A percentile compares a stretch with the other conserved stretches of the same genome.
Conservation (phyloP, 2,113 vertebrate genomes). For the Gracilinanus agilis region DNA sequence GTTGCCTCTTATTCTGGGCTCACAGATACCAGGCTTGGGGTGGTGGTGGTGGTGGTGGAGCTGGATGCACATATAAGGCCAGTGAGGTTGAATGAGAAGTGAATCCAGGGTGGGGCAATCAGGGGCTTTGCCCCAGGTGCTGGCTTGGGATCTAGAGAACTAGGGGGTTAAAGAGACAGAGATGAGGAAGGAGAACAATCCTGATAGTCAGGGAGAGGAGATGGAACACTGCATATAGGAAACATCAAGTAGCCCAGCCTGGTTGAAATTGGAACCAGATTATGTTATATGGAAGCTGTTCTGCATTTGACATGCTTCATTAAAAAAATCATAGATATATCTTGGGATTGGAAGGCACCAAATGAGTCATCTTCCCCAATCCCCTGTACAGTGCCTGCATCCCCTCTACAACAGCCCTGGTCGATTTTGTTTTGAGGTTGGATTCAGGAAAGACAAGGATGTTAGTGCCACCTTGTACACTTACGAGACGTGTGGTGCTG, state of each 20-base stretch:
- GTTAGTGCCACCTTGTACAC: background rate
- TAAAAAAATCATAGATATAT: background rate
- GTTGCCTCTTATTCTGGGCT: no score
- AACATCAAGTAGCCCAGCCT: background rate
- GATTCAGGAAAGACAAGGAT: background rate
- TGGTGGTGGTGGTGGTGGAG: no score
- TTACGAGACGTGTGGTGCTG: background rate
- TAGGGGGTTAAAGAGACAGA: background rate
- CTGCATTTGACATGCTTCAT: background rate
- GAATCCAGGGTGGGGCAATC: no score
- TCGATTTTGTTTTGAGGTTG: background rate
- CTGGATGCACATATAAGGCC: no score
- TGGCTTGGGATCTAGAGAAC: no score
- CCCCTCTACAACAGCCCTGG: background rate
- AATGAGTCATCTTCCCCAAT: background rate
- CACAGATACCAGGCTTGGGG: no score
- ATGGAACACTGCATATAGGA: no score
- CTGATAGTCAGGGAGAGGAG: background rate
- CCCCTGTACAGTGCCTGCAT: background rate
- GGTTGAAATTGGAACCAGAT: background rate
- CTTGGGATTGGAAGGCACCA: background rate
- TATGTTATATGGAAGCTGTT: background rate
- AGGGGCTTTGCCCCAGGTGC: no score
- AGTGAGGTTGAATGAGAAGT: no score
- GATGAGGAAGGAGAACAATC: background rate